Evolutionary conservation across 2,888 invertebrate species (phyloP).

Genomic region (Drosophila formosana): DNA sequence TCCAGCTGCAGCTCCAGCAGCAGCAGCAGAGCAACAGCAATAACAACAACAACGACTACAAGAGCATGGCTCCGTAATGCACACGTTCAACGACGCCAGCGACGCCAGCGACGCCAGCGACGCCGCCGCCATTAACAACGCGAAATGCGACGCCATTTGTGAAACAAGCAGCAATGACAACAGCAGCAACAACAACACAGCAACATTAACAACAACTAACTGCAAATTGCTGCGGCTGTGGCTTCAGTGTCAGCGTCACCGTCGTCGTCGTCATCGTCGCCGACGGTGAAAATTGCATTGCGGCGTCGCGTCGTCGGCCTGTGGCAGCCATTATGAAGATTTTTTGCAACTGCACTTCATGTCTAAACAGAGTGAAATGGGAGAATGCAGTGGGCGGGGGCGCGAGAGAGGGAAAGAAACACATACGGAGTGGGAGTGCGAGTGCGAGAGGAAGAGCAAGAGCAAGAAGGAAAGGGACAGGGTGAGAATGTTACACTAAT

Average conservation of each 20-base stretch:
- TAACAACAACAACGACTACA: constrained; percentile 7
- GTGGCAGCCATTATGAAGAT: constrained; percentile 79
- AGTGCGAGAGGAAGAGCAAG: neutral
- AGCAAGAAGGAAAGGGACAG: neutral
- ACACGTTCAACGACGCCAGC: constrained; percentile 48
- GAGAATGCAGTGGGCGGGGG: constrained; percentile 62
- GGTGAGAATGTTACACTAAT: constrained; percentile 53
- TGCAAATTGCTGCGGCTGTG: constrained; percentile 65
- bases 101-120: constrained; percentile 14
- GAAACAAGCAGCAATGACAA: constrained; percentile 69
- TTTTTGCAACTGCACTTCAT: constrained; percentile 77
- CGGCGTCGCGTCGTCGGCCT: constrained; percentile 56
- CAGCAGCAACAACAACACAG: constrained; percentile 35
- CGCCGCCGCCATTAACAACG: constrained; percentile 76
- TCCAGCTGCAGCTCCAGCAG: constrained; percentile 13
- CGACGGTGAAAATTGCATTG: constrained; percentile 71
- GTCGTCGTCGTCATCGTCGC: constrained; percentile 31
- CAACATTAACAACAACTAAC: constrained; percentile 31
- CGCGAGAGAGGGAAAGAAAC: constrained; percentile 11
- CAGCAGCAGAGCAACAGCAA: constrained; percentile 7
- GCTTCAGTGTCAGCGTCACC: constrained; percentile 26
- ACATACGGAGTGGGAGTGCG: constrained; percentile 11
- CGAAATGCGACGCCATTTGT: constrained; percentile 80
- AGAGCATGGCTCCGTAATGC: constrained; percentile 54
- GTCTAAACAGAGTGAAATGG: constrained; percentile 80